These are phyloP conservation scores for Nesidiocoris tenuis DNA, from an alignment of 2,888 invertebrate genomes.

Conservation along the genomic window DNA sequence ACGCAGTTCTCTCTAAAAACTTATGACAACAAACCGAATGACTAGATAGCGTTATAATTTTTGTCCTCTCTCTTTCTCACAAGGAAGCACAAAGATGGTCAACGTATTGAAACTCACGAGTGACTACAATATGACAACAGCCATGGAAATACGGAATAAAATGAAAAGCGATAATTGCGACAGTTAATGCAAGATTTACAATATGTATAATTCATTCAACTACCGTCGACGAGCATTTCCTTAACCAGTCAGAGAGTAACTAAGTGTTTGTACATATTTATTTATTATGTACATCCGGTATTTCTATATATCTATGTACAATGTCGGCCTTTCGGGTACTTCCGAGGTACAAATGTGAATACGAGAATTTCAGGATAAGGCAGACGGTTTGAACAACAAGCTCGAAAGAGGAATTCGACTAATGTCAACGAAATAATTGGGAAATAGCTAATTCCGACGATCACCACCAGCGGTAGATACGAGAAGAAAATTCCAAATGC, in stretches of 20 bases:
- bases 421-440: too few relatives aligned
- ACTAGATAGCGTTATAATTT: constrained; percentile 24
- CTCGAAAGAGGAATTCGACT: too few relatives aligned
- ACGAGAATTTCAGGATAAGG: not conserved
- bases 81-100: constrained; percentile 22
- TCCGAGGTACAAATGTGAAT: not conserved
- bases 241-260: not conserved
- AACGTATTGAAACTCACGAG: constrained; percentile 4
- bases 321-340: not conserved
- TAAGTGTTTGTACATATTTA: not conserved
- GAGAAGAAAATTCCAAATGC: too few relatives aligned
- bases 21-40: constrained; percentile 30
- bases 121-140: constrained; percentile 15
- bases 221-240: not conserved
- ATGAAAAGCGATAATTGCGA: not conserved
- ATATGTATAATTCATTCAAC: not conserved
- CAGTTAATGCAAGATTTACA: not conserved
- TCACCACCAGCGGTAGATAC: too few relatives aligned
- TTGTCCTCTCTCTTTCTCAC: constrained; percentile 1
- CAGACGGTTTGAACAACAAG: not conserved
- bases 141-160: constrained; percentile 2
- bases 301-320: not conserved
- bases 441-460: too few relatives aligned
- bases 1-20: constrained; percentile 7
- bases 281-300: not conserved